These are phyloP conservation scores for Brachionus calyciflorus DNA, from an alignment of 1,140 invertebrate species.

Conservation along the genomic window DNA sequence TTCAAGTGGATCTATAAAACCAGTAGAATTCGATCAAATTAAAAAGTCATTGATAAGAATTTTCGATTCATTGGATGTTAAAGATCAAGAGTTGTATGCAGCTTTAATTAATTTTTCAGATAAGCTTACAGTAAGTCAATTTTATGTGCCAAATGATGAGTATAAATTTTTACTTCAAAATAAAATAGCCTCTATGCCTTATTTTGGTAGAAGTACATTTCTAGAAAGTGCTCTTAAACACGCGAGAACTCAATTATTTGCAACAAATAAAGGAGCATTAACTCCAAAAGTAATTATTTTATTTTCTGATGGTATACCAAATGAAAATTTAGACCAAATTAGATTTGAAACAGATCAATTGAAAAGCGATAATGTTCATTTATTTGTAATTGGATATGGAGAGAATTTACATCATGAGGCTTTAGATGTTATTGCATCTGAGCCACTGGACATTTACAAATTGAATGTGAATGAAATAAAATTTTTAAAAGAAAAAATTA, in stretches of 20 bases:
- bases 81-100: not conserved
- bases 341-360: not conserved
- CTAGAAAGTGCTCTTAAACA: not conserved
- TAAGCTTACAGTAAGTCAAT: not conserved
- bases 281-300: not conserved
- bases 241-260: not conserved
- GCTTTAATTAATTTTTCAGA: not conserved
- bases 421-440: not conserved
- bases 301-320: not conserved
- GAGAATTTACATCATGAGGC: not conserved
- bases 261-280: not conserved
- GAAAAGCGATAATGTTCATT: not conserved
- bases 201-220: constrained; percentile 2
- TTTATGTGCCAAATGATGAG: not conserved
- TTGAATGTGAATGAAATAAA: not conserved
- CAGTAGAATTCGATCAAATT: not conserved
- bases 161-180: not conserved
- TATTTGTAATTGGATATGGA: not conserved
- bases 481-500: not conserved
- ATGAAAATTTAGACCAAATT: not conserved
- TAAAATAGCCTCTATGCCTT: not conserved
- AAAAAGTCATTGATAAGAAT: not conserved
- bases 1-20: not conserved
- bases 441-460: not conserved
- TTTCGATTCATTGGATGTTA: not conserved